A percentile compares a stretch with the other conserved stretches of the same genome.
Conservation (phyloP, 2,797 vertebrate genomes). For the Siniperca undulata region DNA sequence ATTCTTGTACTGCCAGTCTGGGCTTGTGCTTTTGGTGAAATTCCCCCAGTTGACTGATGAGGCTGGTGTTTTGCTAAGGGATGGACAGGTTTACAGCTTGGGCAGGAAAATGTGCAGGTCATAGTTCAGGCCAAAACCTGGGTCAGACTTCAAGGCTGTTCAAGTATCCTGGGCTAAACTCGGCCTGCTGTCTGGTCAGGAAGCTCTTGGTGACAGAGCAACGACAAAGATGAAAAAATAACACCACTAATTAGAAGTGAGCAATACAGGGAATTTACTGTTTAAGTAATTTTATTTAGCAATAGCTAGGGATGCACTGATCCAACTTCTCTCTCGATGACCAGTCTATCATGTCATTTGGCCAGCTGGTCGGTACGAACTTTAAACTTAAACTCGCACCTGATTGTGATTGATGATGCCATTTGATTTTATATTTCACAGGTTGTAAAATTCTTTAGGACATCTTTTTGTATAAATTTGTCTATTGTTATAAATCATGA, state of each 20-base stretch:
- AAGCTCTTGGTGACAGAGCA: neutral
- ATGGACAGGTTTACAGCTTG: slow-evolving; percentile 8
- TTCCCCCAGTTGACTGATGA: slow-evolving; percentile 33
- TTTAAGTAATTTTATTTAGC: too few relatives aligned
- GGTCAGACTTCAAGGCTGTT: neutral
- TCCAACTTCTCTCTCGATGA: too few relatives aligned
- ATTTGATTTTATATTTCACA: too few relatives aligned
- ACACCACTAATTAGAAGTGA: neutral
- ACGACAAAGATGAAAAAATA: neutral
- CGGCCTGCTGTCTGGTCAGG: neutral
- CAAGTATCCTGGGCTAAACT: neutral
- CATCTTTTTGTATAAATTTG: neutral
- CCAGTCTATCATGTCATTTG: too few relatives aligned
- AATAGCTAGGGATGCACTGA: neutral
- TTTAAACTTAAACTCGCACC: too few relatives aligned
- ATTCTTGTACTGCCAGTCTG: slow-evolving; percentile 35
- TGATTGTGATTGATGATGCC: neutral
- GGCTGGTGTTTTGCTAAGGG: slow-evolving; percentile 25
- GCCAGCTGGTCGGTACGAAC: too few relatives aligned
- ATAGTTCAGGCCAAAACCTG: neutral
- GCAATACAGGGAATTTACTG: too few relatives aligned
- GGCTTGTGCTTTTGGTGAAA: slow-evolving; percentile 43
- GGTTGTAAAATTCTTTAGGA: neutral
- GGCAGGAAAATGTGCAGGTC: slow-evolving; percentile 8
- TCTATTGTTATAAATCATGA: neutral